phyloP scores from a whole-genome alignment of 2,797 vertebrate species.

The Anolis apletophallus region DNA sequence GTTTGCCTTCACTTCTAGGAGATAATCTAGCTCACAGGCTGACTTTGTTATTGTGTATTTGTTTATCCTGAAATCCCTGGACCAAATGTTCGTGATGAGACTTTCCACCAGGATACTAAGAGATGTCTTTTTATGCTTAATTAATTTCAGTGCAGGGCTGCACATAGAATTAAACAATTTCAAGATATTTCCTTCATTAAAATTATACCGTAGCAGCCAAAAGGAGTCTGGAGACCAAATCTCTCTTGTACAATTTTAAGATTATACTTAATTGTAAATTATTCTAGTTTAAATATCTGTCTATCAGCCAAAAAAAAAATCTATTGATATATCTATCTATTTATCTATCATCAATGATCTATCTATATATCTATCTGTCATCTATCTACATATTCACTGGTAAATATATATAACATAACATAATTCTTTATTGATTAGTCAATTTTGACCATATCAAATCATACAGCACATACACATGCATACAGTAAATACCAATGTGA shows the following conservation, averaged over 20 bases:
- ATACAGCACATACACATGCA: no score
- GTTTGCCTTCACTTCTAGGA: slow-evolving; percentile 60
- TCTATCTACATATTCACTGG: no score
- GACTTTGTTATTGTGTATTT: slow-evolving; percentile 62
- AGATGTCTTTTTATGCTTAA: slow-evolving; percentile 41
- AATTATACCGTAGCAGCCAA: slow-evolving; percentile 34
- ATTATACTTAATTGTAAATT: slow-evolving; percentile 37
- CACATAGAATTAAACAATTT: background rate
- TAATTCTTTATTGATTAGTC: no score
- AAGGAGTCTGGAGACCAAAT: slow-evolving; percentile 29
- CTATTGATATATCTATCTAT: background rate
- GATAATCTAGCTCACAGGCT: slow-evolving; percentile 37
- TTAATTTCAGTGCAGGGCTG: slow-evolving; percentile 16
- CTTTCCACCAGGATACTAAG: slow-evolving; percentile 37
- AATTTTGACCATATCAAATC: no score
- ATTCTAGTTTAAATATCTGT: slow-evolving; percentile 34
- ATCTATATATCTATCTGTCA: background rate
- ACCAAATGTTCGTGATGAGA: slow-evolving; percentile 48
- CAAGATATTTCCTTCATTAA: slow-evolving; percentile 27
- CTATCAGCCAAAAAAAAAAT: slow-evolving; percentile 18
- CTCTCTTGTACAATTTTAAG: slow-evolving; percentile 37
- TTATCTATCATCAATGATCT: background rate
- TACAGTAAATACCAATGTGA: no score
- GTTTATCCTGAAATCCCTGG: slow-evolving; percentile 56
- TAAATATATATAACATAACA: background rate